Percentiles rank a stretch among this genome's conserved stretches.
Conservation (phyloP, 2,797 vertebrate genomes). For the Rhinophrynus dorsalis region DNA sequence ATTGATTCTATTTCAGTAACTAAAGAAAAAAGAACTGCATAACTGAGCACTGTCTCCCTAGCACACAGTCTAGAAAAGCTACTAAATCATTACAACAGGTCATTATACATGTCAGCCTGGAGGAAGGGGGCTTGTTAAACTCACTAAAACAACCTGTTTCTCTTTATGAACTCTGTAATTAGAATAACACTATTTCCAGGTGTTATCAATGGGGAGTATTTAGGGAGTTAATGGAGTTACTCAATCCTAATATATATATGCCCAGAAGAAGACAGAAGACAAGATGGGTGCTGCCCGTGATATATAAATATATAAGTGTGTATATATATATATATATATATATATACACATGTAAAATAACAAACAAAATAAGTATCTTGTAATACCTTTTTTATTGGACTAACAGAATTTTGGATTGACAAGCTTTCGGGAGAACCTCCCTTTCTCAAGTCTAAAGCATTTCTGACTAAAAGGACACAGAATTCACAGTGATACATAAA, state of each 20-base stretch:
- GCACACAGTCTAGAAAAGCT: slow-evolving; percentile 6
- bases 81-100: slow-evolving; percentile 42
- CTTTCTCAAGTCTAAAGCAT: too few species aligned
- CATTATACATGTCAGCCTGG: slow-evolving; percentile 36
- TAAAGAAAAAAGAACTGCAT: slow-evolving; percentile 12
- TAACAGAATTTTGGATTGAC: too few species aligned
- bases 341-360: too few species aligned
- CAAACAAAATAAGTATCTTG: too few species aligned
- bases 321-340: too few species aligned
- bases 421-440: too few species aligned
- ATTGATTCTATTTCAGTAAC: slow-evolving; percentile 27
- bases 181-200: slow-evolving; percentile 41
- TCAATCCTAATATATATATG: too few species aligned
- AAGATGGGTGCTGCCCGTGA: not conserved
- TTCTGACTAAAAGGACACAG: too few species aligned
- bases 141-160: slow-evolving; percentile 36
- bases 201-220: slow-evolving; percentile 19
- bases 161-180: slow-evolving; percentile 45
- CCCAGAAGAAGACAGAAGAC: too few species aligned
- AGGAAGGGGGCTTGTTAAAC: slow-evolving; percentile 33
- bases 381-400: too few species aligned
- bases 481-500: too few species aligned
- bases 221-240: not conserved
- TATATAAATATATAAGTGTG: not conserved
- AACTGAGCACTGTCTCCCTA: slow-evolving; percentile 33